A percentile compares a stretch with the other conserved stretches of the same genome.
Evolutionary conservation across 2,113 vertebrate genomes (phyloP).

Genomic region (Otis tarda): DNA sequence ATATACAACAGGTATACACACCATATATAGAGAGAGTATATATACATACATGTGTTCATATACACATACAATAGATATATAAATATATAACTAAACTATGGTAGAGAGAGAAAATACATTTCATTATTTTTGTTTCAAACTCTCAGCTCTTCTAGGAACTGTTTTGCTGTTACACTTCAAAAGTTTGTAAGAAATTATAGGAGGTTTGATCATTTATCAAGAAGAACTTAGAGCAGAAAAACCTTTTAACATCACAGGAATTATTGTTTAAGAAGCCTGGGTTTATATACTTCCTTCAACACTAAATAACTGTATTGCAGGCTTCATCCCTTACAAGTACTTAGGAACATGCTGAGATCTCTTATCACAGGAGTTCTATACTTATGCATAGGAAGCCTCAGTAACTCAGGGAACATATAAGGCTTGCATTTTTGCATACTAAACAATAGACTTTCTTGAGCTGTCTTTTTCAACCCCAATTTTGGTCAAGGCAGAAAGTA

Average conservation of each 20-base stretch:
- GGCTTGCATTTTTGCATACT: not conserved
- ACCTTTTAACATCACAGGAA: not conserved
- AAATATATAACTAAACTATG: not conserved
- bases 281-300: not conserved
- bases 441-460: not conserved
- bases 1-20: not conserved
- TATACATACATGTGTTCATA: too few relatives aligned
- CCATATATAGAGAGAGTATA: accelerated
- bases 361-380: not conserved
- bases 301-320: not conserved
- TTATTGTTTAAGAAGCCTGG: not conserved
- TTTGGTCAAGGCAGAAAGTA: not conserved
- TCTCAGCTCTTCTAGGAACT: not conserved
- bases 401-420: not conserved
- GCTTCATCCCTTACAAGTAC: not conserved
- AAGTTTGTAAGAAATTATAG: not conserved
- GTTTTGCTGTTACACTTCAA: not conserved
- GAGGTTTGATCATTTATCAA: not conserved
- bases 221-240: not conserved
- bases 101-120: not conserved
- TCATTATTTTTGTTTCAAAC: not conserved
- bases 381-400: not conserved
- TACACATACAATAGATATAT: not conserved
- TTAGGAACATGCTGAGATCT: not conserved
- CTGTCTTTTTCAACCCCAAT: not conserved